A percentile compares a stretch with the other conserved stretches of the same genome.
Evolutionary conservation across 2,888 invertebrate genomes (phyloP).

Genomic region (Pyralis farinalis): DNA sequence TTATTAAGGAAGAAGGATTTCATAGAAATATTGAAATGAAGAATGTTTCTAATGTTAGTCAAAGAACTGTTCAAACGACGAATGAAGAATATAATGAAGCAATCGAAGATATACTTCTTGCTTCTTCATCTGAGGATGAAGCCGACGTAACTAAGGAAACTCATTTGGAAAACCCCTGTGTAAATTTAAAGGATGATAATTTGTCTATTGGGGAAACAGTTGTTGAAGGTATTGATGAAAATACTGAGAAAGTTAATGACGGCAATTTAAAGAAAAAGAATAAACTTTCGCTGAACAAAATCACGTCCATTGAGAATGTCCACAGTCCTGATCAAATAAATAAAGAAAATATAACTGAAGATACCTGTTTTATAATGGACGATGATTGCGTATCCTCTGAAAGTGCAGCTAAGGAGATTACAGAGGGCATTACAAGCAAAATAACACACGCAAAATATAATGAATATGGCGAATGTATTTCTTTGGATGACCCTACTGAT

Average conservation of each 20-base stretch:
- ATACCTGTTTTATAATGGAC: too few species aligned
- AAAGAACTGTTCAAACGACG: constrained; percentile 22
- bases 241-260: background rate
- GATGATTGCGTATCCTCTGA: background rate
- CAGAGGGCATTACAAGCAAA: too few species aligned
- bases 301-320: background rate
- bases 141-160: constrained; percentile 13
- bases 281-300: constrained; percentile 2
- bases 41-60: constrained; percentile 3
- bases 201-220: constrained; percentile 40
- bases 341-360: background rate
- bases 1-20: constrained; percentile 13
- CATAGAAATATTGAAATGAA: constrained; percentile 4
- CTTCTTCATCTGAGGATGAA: constrained; percentile 54
- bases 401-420: background rate
- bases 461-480: too few species aligned
- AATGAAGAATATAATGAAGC: constrained; percentile 36
- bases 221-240: constrained; percentile 19
- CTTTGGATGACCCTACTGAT: too few species aligned
- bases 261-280: background rate
- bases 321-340: background rate
- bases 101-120: constrained; percentile 49
- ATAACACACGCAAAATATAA: too few species aligned
- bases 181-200: constrained; percentile 42
- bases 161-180: constrained; percentile 12